Conservation (phyloP, 2,113 vertebrate genomes). For the Pseudonaja textilis region DNA sequence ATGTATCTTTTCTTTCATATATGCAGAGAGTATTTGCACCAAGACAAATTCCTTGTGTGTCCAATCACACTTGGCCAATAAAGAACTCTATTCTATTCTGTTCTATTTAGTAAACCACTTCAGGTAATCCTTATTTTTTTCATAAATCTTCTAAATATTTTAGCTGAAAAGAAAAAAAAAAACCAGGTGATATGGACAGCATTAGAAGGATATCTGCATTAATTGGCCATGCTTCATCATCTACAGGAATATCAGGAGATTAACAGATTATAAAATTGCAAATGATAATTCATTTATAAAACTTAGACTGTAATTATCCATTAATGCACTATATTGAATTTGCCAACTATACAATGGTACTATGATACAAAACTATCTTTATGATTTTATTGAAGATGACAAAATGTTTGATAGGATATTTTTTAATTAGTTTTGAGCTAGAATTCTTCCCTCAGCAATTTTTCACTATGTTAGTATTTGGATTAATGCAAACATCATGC, state of each 20-base stretch:
- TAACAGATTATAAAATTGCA: slow-evolving; percentile 53
- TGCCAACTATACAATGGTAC: slow-evolving; percentile 8
- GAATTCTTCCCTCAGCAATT: neutral
- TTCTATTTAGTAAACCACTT: neutral
- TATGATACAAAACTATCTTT: slow-evolving; percentile 27
- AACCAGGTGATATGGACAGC: neutral
- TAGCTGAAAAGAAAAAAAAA: neutral
- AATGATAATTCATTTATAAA: slow-evolving; percentile 42
- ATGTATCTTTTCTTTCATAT: too few species aligned
- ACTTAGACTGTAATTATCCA: slow-evolving; percentile 31
- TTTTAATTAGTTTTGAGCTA: neutral
- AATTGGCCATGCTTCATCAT: slow-evolving; percentile 37
- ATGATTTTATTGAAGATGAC: slow-evolving; percentile 39
- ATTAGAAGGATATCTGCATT: slow-evolving; percentile 30
- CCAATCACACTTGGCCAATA: too few species aligned
- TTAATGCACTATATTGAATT: slow-evolving; percentile 10
- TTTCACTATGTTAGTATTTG: slow-evolving; percentile 5
- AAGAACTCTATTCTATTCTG: too few species aligned
- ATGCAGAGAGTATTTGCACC: too few species aligned
- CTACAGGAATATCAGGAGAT: slow-evolving; percentile 33
- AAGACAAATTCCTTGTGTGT: too few species aligned
- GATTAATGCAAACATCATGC: neutral
- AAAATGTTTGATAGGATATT: neutral
- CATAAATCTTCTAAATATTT: slow-evolving; percentile 7
- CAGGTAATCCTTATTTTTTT: neutral